Conservation (phyloP, 30 jellyfish, hydroid and myxozoan genomes). For the Pseudorhiza aurosa region DNA sequence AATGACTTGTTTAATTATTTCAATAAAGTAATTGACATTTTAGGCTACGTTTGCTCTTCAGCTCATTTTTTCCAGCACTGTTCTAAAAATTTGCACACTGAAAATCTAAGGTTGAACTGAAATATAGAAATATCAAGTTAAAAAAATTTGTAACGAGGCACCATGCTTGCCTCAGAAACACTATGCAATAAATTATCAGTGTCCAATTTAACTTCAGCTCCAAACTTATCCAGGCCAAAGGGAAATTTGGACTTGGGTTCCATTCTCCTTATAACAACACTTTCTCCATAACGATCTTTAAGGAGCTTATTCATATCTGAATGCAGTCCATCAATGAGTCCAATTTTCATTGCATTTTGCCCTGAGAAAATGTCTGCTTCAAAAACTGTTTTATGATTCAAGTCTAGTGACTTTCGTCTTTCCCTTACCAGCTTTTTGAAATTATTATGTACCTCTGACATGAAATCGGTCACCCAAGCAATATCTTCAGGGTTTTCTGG, state of each 20-base stretch:
- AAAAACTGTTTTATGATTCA: constrained; percentile 66
- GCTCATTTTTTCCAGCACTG: no score
- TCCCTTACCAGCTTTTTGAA: constrained; percentile 72
- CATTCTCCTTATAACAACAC: constrained; percentile 30
- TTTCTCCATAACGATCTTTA: constrained; percentile 64
- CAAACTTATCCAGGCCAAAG: constrained; percentile 15
- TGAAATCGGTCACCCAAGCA: constrained; percentile 45
- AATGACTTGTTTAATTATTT: no score
- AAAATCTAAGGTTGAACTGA: no score
- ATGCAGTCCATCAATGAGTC: constrained; percentile 77
- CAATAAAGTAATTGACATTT: no score
- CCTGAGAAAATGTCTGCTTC: constrained; percentile 83
- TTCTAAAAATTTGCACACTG: no score
- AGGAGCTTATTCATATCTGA: constrained; percentile 51
- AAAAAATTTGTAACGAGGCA: not conserved
- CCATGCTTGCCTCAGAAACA: constrained; percentile 24
- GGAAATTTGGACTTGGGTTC: constrained; percentile 30
- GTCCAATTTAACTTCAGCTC: constrained; percentile 4
- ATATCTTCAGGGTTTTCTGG: constrained; percentile 69
- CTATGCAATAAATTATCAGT: constrained; percentile 19
- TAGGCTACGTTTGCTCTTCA: no score
- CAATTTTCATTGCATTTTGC: constrained; percentile 62
- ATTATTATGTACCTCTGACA: constrained; percentile 53
- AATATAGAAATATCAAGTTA: not conserved
- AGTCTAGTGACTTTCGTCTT: constrained; percentile 61